These are phyloP conservation scores for Plagiodera versicolora DNA, from an alignment of 2,888 invertebrate species.

Conservation along the genomic window DNA sequence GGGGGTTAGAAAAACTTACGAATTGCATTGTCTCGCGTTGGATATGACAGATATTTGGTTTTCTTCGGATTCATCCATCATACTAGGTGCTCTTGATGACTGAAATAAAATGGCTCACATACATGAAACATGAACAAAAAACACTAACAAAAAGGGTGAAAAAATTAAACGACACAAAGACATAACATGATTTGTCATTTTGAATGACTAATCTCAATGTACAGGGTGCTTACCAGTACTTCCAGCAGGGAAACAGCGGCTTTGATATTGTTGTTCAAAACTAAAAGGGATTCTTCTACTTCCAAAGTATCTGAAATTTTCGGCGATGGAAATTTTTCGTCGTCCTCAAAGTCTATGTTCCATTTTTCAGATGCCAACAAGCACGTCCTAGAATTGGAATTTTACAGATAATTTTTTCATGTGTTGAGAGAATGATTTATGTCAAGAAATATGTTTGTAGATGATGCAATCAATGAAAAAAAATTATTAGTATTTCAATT, in stretches of 20 bases:
- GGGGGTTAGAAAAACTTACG: conserved; percentile 20
- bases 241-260: conserved; percentile 20
- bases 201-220: neutral
- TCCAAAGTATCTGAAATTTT: conserved; percentile 21
- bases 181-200: conserved; percentile 5
- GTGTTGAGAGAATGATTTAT: no score
- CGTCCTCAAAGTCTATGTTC: conserved; percentile 18
- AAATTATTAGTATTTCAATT: no score
- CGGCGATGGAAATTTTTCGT: conserved; percentile 14
- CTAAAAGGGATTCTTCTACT: conserved; percentile 16
- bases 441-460: no score
- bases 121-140: neutral
- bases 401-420: no score
- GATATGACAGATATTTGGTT: neutral
- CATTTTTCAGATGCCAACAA: conserved; percentile 19
- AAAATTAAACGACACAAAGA: neutral
- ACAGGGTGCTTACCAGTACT: conserved; percentile 21
- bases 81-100: conserved; percentile 9
- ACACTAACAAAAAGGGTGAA: neutral
- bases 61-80: conserved; percentile 19
- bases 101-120: conserved; percentile 7
- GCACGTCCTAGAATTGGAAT: conserved; percentile 23
- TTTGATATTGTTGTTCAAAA: conserved; percentile 22
- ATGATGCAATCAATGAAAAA: no score
- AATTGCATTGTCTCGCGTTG: neutral